phyloP scores from a whole-genome alignment of 1,140 invertebrate genomes.

The Brachionus angularis region DNA sequence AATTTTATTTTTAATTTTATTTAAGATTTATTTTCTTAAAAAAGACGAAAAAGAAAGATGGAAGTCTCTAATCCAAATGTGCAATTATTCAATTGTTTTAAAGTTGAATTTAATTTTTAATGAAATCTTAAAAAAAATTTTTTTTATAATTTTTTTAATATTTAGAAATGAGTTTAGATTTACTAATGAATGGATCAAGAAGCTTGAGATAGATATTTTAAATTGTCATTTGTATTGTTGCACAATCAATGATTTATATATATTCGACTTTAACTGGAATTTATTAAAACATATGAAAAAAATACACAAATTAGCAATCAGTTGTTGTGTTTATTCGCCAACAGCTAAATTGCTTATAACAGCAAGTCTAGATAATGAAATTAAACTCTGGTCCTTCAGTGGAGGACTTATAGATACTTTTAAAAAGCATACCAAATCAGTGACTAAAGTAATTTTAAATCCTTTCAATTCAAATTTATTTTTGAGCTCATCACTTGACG shows the following conservation, averaged over 20 bases:
- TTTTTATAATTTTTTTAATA: neutral
- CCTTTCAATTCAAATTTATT: conserved; percentile 51
- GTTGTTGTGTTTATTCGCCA: conserved; percentile 5
- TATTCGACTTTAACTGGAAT: conserved; percentile 30
- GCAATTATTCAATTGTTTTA: neutral
- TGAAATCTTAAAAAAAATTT: neutral
- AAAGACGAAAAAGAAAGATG: conserved; percentile 4
- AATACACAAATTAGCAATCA: conserved; percentile 6
- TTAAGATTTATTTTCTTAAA: neutral
- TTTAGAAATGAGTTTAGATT: neutral
- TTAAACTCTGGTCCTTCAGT: conserved; percentile 55
- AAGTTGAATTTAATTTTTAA: no score
- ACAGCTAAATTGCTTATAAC: neutral
- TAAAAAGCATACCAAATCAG: conserved; percentile 53
- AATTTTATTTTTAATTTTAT: neutral
- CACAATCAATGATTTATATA: neutral
- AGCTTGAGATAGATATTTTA: conserved; percentile 1
- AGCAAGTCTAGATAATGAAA: conserved; percentile 45
- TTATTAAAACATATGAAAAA: conserved; percentile 17
- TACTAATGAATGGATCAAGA: conserved; percentile 7
- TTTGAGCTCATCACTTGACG: conserved; percentile 55
- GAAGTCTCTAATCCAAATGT: neutral
- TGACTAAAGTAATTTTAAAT: conserved; percentile 52
- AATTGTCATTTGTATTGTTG: conserved; percentile 30
- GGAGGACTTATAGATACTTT: conserved; percentile 55